A percentile compares a stretch with the other conserved stretches of the same genome.
Evolutionary conservation across 2,888 invertebrate genomes (phyloP).

Genomic region (Protodeltote pygarga): DNA sequence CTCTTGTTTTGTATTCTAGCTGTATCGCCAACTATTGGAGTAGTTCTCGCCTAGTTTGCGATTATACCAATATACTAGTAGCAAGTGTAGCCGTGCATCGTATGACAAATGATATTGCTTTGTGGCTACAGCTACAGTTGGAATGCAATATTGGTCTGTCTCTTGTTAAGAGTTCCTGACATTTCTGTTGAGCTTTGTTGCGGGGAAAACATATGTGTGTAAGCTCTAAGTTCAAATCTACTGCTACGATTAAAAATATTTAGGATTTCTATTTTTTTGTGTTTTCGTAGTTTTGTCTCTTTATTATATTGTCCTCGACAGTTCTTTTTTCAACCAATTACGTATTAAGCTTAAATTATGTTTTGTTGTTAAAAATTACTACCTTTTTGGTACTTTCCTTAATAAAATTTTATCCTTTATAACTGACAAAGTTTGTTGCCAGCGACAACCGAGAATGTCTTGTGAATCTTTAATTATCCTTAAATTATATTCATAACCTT

Average conservation of each 20-base stretch:
- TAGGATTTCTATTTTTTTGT: constrained; percentile 5
- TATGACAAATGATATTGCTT: constrained; percentile 74
- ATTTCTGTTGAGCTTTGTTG: constrained; percentile 43
- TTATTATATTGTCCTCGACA: no score
- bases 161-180: constrained; percentile 59
- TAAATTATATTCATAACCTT: constrained; percentile 21
- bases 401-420: constrained; percentile 8
- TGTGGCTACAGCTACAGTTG: constrained; percentile 52
- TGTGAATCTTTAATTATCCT: constrained; percentile 29
- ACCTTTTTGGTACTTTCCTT: constrained; percentile 6
- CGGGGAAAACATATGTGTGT: constrained; percentile 21
- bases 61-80: constrained; percentile 48
- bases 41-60: constrained; percentile 39
- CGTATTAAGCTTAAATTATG: no score
- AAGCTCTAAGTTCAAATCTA: constrained; percentile 7
- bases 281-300: neutral
- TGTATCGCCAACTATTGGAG: constrained; percentile 11
- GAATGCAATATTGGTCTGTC: constrained; percentile 74
- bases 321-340: no score
- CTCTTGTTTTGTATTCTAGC: constrained; percentile 21
- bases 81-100: constrained; percentile 46
- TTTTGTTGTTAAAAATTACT: no score
- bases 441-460: constrained; percentile 22
- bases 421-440: constrained; percentile 10
- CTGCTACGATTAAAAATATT: constrained; percentile 16